phyloP scores from a whole-genome alignment of 2,888 invertebrate species.

The Spodoptera exigua region DNA sequence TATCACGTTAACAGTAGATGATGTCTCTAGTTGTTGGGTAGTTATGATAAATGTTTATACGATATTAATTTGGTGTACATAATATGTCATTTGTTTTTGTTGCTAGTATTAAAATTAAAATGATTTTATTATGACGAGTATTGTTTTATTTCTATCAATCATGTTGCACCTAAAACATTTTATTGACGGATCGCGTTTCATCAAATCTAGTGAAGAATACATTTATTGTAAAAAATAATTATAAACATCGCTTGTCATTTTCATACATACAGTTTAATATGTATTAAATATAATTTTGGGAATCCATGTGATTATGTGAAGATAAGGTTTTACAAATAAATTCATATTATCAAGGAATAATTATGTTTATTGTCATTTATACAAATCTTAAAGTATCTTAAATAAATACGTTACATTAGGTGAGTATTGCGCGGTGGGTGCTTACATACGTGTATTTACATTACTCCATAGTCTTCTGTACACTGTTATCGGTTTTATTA shows the following conservation, averaged over 20 bases:
- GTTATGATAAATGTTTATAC: slow-evolving; percentile 56
- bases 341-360: too few species aligned
- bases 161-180: too few species aligned
- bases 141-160: slow-evolving; percentile 38
- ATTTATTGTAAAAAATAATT: too few species aligned
- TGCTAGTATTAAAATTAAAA: slow-evolving; percentile 63
- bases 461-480: slow-evolving; percentile 39
- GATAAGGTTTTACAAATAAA: too few species aligned
- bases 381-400: slow-evolving; percentile 48
- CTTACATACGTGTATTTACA: slow-evolving; percentile 69
- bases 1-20: slow-evolving; percentile 16
- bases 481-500: slow-evolving; percentile 27
- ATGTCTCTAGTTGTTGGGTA: slow-evolving; percentile 45
- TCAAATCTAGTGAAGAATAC: too few species aligned
- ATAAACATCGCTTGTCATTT: too few species aligned
- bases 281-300: too few species aligned
- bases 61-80: slow-evolving; percentile 66
- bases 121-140: slow-evolving; percentile 56
- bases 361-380: slow-evolving; percentile 42
- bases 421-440: slow-evolving; percentile 81
- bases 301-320: too few species aligned
- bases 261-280: too few species aligned
- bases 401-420: slow-evolving; percentile 65
- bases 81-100: slow-evolving; percentile 66
- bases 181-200: too few species aligned